Evolutionary conservation across 1,140 invertebrate species (phyloP).

Genomic region (Drosophila willistoni): DNA sequence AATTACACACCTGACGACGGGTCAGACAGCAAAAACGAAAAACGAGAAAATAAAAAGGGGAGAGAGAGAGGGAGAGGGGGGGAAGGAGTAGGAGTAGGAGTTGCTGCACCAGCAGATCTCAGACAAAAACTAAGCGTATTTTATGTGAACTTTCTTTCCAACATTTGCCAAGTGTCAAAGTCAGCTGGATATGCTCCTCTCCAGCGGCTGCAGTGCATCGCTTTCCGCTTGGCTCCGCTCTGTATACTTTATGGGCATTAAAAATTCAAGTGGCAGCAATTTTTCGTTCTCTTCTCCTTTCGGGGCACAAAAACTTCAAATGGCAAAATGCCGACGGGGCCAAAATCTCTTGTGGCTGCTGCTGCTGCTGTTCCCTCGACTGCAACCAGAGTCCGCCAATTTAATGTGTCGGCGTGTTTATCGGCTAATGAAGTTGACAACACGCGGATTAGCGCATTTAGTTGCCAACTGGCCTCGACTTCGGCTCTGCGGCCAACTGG

Average conservation of each 20-base stretch:
- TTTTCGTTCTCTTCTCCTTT: conserved; percentile 63
- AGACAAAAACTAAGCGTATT: conserved; percentile 79
- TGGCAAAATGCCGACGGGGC: conserved; percentile 56
- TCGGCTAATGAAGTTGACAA: conserved; percentile 83
- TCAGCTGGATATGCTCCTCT: conserved; percentile 34
- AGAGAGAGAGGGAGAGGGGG: neutral
- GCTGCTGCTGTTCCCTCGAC: neutral
- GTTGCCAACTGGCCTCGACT: conserved; percentile 58
- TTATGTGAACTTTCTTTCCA: conserved; percentile 77
- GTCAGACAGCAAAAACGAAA: conserved; percentile 15
- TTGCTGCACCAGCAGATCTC: conserved; percentile 26
- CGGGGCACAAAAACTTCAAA: conserved; percentile 69
- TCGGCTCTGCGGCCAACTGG: conserved; percentile 39
- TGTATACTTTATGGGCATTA: conserved; percentile 82
- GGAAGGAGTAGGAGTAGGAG: neutral
- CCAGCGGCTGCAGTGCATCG: conserved; percentile 62
- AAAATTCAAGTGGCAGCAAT: conserved; percentile 83
- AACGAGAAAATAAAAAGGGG: neutral
- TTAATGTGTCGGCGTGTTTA: conserved; percentile 83
- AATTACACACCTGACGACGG: conserved; percentile 82
- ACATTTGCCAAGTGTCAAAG: conserved; percentile 66
- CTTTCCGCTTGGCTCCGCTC: conserved; percentile 45
- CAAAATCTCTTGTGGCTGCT: conserved; percentile 21
- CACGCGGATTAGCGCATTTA: conserved; percentile 83
- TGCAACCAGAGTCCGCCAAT: conserved; percentile 56